phyloP scores from a whole-genome alignment of 64 coral and sea anemone species.

The Stichodactyla helianthus region DNA sequence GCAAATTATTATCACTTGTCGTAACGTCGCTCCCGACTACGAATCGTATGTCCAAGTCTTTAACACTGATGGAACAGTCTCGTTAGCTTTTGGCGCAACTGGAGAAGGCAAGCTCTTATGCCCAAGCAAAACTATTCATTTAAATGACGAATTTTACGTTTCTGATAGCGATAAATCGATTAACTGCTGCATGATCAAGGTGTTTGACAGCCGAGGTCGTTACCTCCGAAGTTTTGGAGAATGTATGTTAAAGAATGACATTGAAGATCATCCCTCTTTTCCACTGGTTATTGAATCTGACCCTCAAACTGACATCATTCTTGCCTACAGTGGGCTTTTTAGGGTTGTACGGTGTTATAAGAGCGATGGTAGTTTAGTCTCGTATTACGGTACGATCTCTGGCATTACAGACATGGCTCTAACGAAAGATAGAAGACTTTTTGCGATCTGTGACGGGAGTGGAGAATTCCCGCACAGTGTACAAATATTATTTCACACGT shows the following conservation, averaged over 20 bases:
- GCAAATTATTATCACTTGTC: slow-evolving; percentile 62
- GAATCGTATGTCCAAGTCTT: slow-evolving; percentile 67
- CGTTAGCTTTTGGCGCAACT: slow-evolving; percentile 54
- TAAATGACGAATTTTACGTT: slow-evolving; percentile 69
- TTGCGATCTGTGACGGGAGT: slow-evolving; percentile 46
- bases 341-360: slow-evolving; percentile 69
- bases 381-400: slow-evolving; percentile 53
- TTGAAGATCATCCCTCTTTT: slow-evolving; percentile 39
- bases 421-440: slow-evolving; percentile 55
- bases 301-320: background rate
- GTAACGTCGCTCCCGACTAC: slow-evolving; percentile 47
- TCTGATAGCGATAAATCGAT: slow-evolving; percentile 72
- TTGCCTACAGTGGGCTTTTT: slow-evolving; percentile 62
- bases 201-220: slow-evolving; percentile 57
- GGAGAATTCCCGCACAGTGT: slow-evolving; percentile 63
- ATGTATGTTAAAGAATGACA: slow-evolving; percentile 57
- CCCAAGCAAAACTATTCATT: slow-evolving; percentile 53
- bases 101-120: slow-evolving; percentile 53
- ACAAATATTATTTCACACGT: slow-evolving; percentile 50
- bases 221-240: slow-evolving; percentile 69
- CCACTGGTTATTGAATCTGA: slow-evolving; percentile 77
- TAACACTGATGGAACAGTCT: slow-evolving; percentile 43
- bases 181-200: slow-evolving; percentile 76
- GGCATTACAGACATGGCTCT: slow-evolving; percentile 61
- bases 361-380: slow-evolving; percentile 43